Conservation (phyloP, 2,888 invertebrate species). For the Caenorhabditis wallacei region DNA sequence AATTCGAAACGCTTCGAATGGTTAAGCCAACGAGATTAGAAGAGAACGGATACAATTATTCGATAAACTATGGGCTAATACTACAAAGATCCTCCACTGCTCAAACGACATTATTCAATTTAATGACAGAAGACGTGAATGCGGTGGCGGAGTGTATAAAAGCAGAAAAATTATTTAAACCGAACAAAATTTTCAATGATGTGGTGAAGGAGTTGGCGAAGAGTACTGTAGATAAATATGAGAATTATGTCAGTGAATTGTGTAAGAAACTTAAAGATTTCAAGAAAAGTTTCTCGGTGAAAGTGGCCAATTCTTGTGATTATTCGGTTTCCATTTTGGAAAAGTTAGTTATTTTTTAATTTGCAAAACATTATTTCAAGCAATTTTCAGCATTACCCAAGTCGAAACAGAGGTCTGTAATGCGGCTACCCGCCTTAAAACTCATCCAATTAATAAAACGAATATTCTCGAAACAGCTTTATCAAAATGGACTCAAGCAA, state of each 20-base stretch:
- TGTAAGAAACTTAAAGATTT: too few relatives aligned
- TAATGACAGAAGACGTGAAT: neutral
- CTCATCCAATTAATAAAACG: neutral
- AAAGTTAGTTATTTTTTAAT: too few relatives aligned
- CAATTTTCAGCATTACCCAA: neutral
- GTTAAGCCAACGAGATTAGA: neutral
- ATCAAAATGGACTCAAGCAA: neutral
- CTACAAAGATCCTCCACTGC: neutral
- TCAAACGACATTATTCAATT: neutral
- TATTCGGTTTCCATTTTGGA: too few relatives aligned
- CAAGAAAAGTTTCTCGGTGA: too few relatives aligned
- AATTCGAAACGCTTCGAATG: constrained; percentile 6
- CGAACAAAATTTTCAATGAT: constrained; percentile 15
- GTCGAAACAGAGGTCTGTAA: neutral
- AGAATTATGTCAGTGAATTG: too few relatives aligned
- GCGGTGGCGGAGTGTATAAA: constrained; percentile 11
- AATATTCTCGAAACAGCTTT: neutral
- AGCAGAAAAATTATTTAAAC: neutral
- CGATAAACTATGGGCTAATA: constrained; percentile 17
- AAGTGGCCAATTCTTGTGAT: constrained; percentile 2
- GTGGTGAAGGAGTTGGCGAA: neutral
- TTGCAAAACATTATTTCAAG: too few relatives aligned
- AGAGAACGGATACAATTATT: constrained; percentile 7
- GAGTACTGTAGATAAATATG: neutral
- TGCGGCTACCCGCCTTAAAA: neutral